Evolutionary conservation across 2,797 vertebrate species (phyloP).

Genomic region (Propithecus perrieri): DNA sequence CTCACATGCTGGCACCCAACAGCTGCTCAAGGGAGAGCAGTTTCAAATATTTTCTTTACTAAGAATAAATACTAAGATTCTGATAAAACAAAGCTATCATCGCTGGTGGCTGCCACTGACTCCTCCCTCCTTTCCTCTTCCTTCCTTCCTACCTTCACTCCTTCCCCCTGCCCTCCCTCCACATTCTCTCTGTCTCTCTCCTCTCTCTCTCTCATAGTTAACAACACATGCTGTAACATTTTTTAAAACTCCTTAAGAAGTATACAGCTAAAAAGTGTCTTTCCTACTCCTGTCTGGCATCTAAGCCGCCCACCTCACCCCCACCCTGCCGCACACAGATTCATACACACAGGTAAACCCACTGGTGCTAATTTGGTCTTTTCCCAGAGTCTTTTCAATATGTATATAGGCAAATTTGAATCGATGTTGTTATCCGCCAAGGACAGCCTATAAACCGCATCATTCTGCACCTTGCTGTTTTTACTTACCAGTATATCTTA

Average conservation of each 20-base stretch:
- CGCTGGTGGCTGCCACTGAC: neutral
- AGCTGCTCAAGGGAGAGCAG: neutral
- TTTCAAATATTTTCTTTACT: neutral
- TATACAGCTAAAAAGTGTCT: neutral
- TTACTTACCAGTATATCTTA: neutral
- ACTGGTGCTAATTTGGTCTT: neutral
- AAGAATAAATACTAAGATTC: neutral
- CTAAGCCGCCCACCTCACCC: too few relatives aligned
- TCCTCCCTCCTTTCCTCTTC: too few relatives aligned
- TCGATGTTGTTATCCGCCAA: neutral
- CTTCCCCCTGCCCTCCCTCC: too few relatives aligned
- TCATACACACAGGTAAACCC: neutral
- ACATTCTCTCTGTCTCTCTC: neutral
- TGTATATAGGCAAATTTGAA: neutral
- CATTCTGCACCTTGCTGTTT: neutral
- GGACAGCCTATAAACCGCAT: neutral
- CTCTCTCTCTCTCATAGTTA: neutral
- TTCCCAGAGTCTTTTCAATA: neutral
- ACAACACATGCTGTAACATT: neutral
- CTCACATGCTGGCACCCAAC: neutral
- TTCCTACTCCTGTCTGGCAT: neutral
- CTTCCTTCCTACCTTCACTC: too few relatives aligned
- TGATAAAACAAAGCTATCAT: neutral
- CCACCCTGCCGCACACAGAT: neutral
- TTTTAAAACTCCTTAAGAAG: neutral